Evolutionary conservation across 2,888 invertebrate species (phyloP), one percentile per base, ranked within the genome.

Genomic region (Limnephilus lunatus): DNA sequence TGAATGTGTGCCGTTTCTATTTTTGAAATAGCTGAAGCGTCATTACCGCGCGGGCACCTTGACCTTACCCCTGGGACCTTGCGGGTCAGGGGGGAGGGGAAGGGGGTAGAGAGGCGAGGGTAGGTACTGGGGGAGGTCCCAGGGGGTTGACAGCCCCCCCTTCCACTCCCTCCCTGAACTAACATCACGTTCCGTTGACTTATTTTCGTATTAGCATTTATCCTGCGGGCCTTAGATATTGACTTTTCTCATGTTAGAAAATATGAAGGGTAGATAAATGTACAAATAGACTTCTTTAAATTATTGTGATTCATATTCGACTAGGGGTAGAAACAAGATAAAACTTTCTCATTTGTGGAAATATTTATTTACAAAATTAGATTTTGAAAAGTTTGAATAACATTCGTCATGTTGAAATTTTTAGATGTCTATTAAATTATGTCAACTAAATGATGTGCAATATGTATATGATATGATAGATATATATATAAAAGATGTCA

Each of bases 21-120:
- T 83, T 83, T 35, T 83, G 83, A 83, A 83, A 83, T 83, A 35
- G 35, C 83, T 83, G 35, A 83, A 83, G 83, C 83, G 83, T 39
- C 83, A 83, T 83, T 32, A 39, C 83, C 25, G 83, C 35, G 83
- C 83, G 83, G 83, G 35, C 83, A 83, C 83, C 83, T 83, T 83
- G 83, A 83, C 83, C 83, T 83, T 83, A 83, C 83, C 83, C 35
- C 35, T 19, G 83, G 83, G 35, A 83, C 83, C 83, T 83, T 83
- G 83, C 35, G 19, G 35, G 83, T 83, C 83, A 35, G 15, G 2
- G 83, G 83, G 14, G 31, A 14, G 32, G 31, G 82, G 31, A 2
- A 30, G 32, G 31, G n/a, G 25, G 83, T 19, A 14, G 14, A 35
- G n/a, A 4, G 32, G 32, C 19, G 82, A 25, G 14, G 31, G 82